These are phyloP conservation scores for Zygogramma bicolorata DNA, from an alignment of 2,888 invertebrate genomes.

Conservation along the genomic window DNA sequence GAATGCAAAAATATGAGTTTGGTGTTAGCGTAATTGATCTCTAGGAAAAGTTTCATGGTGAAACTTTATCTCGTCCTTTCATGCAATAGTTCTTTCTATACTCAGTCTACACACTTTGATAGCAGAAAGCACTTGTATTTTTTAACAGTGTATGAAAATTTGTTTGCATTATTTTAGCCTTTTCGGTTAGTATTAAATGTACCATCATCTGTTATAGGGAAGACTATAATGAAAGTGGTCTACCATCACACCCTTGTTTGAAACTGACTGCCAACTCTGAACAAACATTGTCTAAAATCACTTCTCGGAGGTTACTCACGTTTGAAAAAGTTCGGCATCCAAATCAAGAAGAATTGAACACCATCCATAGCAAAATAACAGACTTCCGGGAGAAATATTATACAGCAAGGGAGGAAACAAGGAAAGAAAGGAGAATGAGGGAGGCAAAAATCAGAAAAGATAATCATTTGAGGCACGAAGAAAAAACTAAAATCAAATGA, in stretches of 20 bases:
- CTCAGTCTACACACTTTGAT: no score
- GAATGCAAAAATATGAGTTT: no score
- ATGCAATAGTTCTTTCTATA: no score
- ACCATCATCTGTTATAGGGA: constrained; percentile 70
- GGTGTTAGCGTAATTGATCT: no score
- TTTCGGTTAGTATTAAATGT: no score
- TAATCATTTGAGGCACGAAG: constrained; percentile 53
- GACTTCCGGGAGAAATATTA: constrained; percentile 80
- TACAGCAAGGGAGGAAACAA: constrained; percentile 74
- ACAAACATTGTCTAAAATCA: constrained; percentile 84
- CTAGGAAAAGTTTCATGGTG: no score
- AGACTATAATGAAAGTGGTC: constrained; percentile 77
- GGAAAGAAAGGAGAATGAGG: constrained; percentile 72
- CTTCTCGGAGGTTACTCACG: constrained; percentile 86
- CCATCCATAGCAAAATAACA: constrained; percentile 57
- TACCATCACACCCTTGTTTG: constrained; percentile 87
- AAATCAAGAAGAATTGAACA: constrained; percentile 62
- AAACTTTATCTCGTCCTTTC: no score
- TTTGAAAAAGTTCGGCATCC: constrained; percentile 81
- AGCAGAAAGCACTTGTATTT: no score
- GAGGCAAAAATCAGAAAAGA: constrained; percentile 61
- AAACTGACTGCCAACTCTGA: constrained; percentile 86
- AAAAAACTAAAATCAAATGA: constrained; percentile 11
- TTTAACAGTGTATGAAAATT: no score
- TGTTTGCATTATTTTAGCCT: no score